These are phyloP conservation scores for Poeciliopsis presidionis DNA, from an alignment of 2,797 vertebrate species.

Conservation along the genomic window DNA sequence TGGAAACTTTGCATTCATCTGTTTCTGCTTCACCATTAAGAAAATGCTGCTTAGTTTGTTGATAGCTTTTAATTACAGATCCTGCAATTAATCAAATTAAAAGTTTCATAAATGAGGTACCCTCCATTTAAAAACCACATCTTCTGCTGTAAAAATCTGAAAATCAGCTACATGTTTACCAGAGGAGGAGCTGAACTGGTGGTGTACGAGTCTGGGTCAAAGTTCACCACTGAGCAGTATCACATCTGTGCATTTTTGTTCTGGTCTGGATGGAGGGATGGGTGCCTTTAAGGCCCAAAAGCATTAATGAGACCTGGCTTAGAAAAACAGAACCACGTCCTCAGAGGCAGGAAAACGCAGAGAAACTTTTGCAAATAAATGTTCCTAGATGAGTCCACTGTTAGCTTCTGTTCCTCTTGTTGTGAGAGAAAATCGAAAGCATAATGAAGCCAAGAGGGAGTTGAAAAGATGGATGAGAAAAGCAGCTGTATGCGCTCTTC, in stretches of 20 bases:
- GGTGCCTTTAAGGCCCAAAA: slow-evolving; percentile 49
- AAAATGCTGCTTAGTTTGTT: too few relatives aligned
- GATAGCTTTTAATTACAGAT: too few relatives aligned
- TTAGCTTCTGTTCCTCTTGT: neutral
- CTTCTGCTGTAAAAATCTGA: slow-evolving; percentile 57
- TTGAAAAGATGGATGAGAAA: neutral
- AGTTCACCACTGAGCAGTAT: slow-evolving; percentile 42
- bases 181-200: neutral
- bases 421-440: neutral
- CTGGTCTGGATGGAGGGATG: slow-evolving; percentile 46
- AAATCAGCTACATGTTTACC: slow-evolving; percentile 53
- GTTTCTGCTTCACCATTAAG: too few relatives aligned
- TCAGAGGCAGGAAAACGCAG: neutral
- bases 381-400: neutral
- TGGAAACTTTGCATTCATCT: too few relatives aligned
- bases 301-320: slow-evolving; percentile 52
- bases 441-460: neutral
- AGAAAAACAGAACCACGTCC: neutral
- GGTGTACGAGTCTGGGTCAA: slow-evolving; percentile 30
- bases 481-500: slow-evolving; percentile 29
- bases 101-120: slow-evolving; percentile 11
- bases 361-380: neutral
- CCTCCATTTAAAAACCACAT: slow-evolving; percentile 47
- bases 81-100: too few relatives aligned
- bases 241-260: slow-evolving; percentile 47